Evolutionary conservation across 92 coral and sea anemone genomes (phyloP).

Genomic region (Parazoanthus darwini): DNA sequence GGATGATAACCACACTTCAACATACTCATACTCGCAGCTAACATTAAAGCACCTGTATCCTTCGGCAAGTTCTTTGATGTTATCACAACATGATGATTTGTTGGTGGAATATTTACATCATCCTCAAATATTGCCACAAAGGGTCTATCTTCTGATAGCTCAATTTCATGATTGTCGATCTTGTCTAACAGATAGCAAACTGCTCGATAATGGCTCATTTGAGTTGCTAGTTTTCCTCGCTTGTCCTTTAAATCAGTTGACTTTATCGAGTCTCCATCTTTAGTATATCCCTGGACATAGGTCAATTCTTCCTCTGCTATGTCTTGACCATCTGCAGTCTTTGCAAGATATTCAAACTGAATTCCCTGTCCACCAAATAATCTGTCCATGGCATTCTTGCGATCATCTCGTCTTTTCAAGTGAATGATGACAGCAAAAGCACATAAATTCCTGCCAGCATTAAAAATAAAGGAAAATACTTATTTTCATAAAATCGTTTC

Average conservation of each 20-base stretch:
- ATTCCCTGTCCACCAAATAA: not conserved
- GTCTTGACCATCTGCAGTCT: not conserved
- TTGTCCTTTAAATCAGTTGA: slow-evolving; percentile 14
- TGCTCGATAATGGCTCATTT: not conserved
- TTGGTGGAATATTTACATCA: not conserved
- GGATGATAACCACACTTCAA: slow-evolving; percentile 22
- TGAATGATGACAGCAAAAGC: not conserved
- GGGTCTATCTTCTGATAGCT: slow-evolving; percentile 3
- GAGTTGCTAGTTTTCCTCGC: slow-evolving; percentile 2
- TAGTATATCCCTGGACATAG: slow-evolving; percentile 7
- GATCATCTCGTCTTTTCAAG: not conserved
- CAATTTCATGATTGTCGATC: not conserved
- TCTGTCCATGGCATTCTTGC: slow-evolving; percentile 2
- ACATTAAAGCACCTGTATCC: slow-evolving; percentile 12
- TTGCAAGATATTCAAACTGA: not conserved
- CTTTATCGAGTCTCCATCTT: slow-evolving; percentile 8
- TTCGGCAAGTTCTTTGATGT: not conserved
- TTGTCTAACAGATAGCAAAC: slow-evolving; percentile 7
- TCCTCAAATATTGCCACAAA: slow-evolving; percentile 32
- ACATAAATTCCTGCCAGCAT: not conserved
- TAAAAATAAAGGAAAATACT: no score
- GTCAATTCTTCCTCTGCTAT: not conserved
- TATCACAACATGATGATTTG: not conserved
- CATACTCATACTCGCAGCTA: slow-evolving; percentile 16
- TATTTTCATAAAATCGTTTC: no score